These are phyloP conservation scores for Nycticebus coucang DNA, from an alignment of 2,113 vertebrate genomes.

Conservation along the genomic window DNA sequence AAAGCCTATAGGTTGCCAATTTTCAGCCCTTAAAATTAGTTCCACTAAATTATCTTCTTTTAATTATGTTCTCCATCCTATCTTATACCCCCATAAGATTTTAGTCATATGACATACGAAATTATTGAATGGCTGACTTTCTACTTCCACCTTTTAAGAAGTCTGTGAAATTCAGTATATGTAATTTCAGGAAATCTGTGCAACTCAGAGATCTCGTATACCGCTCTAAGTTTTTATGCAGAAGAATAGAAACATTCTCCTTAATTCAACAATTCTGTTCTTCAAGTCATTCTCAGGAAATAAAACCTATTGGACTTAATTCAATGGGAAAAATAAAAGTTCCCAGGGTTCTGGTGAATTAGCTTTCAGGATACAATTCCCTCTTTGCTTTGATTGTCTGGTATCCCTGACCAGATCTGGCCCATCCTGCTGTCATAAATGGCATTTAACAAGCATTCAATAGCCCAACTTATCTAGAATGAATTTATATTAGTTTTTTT, in stretches of 20 bases:
- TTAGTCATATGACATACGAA: background rate
- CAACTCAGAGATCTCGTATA: background rate
- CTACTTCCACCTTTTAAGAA: background rate
- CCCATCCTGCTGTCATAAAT: background rate
- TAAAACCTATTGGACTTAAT: background rate
- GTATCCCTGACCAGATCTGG: background rate
- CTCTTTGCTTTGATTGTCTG: background rate
- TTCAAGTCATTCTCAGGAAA: slow-evolving; percentile 13
- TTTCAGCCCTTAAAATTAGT: background rate
- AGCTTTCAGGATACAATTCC: background rate
- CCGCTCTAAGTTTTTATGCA: background rate
- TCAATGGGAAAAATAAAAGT: background rate
- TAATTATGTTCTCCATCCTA: background rate
- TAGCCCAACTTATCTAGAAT: background rate
- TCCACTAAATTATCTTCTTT: slow-evolving; percentile 48
- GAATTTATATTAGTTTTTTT: background rate
- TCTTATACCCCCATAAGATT: background rate
- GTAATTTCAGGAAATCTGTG: background rate
- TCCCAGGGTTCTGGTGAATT: background rate
- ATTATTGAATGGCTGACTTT: slow-evolving; percentile 1
- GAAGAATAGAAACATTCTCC: background rate
- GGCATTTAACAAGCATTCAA: background rate
- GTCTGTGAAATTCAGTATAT: background rate
- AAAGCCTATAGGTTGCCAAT: background rate
- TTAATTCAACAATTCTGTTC: background rate